These are phyloP conservation scores for Nixonia krombeini DNA, from an alignment of 1,140 invertebrate genomes.

Conservation along the genomic window DNA sequence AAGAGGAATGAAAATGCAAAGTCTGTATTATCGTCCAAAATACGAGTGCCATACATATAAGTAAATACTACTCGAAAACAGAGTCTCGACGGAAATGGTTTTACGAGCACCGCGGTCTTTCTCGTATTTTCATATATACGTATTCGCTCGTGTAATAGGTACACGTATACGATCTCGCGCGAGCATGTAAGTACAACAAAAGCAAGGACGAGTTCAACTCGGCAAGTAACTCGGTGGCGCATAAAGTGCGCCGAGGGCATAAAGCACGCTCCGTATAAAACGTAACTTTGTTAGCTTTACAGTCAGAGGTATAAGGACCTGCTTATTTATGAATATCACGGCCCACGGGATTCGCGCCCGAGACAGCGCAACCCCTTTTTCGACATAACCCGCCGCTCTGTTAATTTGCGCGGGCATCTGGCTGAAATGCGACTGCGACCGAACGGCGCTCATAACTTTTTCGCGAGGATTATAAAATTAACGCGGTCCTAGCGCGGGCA, in stretches of 20 bases:
- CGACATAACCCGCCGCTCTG: constrained; percentile 4
- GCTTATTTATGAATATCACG: constrained; percentile 62
- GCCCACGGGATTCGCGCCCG: constrained; percentile 24
- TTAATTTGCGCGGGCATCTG: constrained; percentile 54
- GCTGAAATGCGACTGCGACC: constrained; percentile 38
- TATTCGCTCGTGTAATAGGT: not conserved
- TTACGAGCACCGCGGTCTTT: constrained; percentile 35
- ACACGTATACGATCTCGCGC: not conserved
- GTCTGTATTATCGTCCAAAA: constrained; percentile 11
- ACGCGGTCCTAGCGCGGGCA: constrained; percentile 36
- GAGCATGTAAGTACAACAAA: constrained; percentile 29
- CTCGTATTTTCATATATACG: constrained; percentile 26
- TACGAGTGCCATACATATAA: constrained; percentile 24
- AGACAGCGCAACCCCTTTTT: constrained; percentile 31
- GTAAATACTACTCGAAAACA: constrained; percentile 33
- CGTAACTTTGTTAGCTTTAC: constrained; percentile 64
- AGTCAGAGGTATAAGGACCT: constrained; percentile 52
- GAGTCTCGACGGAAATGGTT: constrained; percentile 40
- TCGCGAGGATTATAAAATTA: constrained; percentile 68
- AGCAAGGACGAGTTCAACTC: constrained; percentile 22
- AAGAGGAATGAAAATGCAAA: constrained; percentile 6
- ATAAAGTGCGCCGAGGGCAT: constrained; percentile 36
- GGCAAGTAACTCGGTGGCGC: constrained; percentile 21
- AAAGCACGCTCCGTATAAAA: constrained; percentile 57
- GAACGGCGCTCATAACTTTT: constrained; percentile 65